These are phyloP conservation scores for Styela clava DNA, from an alignment of 23 tunicate species.

Conservation along the genomic window DNA sequence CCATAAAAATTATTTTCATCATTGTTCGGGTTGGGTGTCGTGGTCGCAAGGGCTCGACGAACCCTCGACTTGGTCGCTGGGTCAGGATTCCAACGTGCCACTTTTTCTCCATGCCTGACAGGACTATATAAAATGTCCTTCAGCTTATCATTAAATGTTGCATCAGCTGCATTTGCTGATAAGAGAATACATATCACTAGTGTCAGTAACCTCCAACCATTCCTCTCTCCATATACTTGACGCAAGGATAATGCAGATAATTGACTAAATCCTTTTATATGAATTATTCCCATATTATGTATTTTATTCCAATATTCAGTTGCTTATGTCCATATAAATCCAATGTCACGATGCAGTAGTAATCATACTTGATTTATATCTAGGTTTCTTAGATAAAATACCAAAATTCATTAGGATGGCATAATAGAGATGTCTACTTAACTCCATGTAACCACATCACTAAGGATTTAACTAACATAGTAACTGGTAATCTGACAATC, in stretches of 20 bases:
- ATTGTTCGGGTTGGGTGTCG: neutral
- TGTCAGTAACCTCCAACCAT: neutral
- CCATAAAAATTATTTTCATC: neutral
- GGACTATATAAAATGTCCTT: neutral
- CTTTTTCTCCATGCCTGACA: neutral
- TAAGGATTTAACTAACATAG: too few species aligned
- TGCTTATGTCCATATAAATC: neutral
- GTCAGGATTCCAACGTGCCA: neutral
- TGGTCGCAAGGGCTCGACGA: neutral
- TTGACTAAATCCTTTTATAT: neutral
- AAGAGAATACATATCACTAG: neutral
- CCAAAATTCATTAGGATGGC: too few species aligned
- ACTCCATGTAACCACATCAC: too few species aligned
- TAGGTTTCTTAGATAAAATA: too few species aligned
- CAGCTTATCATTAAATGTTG: neutral
- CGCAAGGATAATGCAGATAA: neutral
- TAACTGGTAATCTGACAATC: too few species aligned
- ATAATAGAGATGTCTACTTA: too few species aligned
- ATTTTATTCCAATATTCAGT: neutral
- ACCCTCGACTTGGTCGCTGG: neutral
- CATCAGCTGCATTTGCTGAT: neutral
- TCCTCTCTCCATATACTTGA: neutral
- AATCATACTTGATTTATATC: neutral
- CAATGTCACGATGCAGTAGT: neutral
- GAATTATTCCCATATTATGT: neutral